Evolutionary conservation across 2,888 invertebrate genomes (phyloP).

Genomic region (Chrysolina haemoptera): DNA sequence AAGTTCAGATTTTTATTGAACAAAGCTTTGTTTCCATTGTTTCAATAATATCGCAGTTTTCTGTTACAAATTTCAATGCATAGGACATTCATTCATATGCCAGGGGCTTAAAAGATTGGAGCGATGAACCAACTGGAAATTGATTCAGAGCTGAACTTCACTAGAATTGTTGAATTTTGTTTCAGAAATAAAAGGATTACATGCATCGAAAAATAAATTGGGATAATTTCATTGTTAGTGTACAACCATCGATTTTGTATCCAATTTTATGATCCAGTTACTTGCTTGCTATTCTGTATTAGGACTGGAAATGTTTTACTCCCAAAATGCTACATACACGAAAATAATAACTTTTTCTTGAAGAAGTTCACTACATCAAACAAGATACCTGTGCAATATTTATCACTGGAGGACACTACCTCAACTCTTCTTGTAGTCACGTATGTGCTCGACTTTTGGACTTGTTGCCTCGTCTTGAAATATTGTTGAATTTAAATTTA

Average conservation of each 20-base stretch:
- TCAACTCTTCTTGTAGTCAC: no score
- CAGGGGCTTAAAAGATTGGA: conserved; percentile 1
- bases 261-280: no score
- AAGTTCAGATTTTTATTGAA: not conserved
- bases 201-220: not conserved
- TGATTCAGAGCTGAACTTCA: not conserved
- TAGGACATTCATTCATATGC: conserved; percentile 9
- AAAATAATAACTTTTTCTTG: no score
- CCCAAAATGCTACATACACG: no score
- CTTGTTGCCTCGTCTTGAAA: no score
- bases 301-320: no score
- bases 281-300: no score
- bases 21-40: not conserved
- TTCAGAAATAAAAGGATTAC: conserved; percentile 8
- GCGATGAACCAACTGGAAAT: not conserved
- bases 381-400: no score
- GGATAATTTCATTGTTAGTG: not conserved
- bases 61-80: not conserved
- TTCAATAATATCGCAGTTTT: not conserved
- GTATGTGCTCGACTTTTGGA: no score
- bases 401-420: no score
- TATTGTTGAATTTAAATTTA: no score
- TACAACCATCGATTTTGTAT: not conserved
- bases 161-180: not conserved
- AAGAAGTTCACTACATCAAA: no score